These are phyloP conservation scores for Brenthis hecate DNA, from an alignment of 2,888 invertebrate genomes.

Conservation along the genomic window DNA sequence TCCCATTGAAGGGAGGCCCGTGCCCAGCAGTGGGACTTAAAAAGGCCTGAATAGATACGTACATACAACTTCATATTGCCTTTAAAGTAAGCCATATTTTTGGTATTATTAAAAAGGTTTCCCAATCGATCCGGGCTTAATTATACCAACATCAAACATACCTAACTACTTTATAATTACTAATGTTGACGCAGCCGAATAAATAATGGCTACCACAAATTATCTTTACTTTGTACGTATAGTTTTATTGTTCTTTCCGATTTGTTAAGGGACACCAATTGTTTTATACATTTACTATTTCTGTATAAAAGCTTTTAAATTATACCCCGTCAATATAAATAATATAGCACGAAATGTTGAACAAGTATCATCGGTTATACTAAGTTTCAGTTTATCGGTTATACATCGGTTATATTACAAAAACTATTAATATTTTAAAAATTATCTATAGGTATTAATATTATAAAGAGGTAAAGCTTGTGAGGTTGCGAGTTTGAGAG, in stretches of 20 bases:
- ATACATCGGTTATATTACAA: too few relatives aligned
- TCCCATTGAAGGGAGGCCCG: too few relatives aligned
- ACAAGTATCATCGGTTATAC: too few relatives aligned
- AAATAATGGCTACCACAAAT: conserved; percentile 33
- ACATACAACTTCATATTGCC: too few relatives aligned
- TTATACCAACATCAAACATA: conserved; percentile 29
- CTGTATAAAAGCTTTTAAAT: conserved; percentile 20
- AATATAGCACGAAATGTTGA: not conserved
- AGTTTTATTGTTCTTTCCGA: conserved; percentile 19
- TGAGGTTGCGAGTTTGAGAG: too few relatives aligned
- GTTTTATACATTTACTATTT: conserved; percentile 7
- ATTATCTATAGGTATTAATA: too few relatives aligned
- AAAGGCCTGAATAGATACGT: too few relatives aligned
- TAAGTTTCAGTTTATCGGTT: too few relatives aligned
- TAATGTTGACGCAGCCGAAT: conserved; percentile 37
- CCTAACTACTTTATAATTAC: conserved; percentile 40
- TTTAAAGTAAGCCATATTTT: too few relatives aligned
- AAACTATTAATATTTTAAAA: too few relatives aligned
- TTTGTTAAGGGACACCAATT: conserved; percentile 10
- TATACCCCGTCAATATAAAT: conserved; percentile 1
- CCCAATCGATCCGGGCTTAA: conserved; percentile 36
- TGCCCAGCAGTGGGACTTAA: too few relatives aligned
- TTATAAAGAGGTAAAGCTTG: too few relatives aligned
- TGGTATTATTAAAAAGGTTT: not conserved
- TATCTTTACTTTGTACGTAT: conserved; percentile 26